These are phyloP conservation scores for Sceloporus tristichus DNA, from an alignment of 2,113 vertebrate genomes.

Conservation along the genomic window DNA sequence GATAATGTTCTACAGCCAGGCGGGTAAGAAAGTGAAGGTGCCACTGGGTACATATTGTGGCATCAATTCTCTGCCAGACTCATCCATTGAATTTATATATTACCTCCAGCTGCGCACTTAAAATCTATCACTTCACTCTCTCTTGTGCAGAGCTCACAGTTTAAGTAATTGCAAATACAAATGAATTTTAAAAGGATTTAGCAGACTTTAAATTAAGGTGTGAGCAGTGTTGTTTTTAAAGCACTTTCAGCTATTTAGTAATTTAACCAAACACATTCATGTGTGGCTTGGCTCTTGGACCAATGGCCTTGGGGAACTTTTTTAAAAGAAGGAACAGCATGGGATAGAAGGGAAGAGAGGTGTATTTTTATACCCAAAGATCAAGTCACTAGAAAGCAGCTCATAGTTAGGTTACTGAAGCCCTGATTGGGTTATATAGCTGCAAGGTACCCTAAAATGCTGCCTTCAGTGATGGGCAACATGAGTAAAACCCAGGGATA, in stretches of 20 bases:
- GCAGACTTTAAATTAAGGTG: conserved; percentile 77
- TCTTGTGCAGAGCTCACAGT: conserved; percentile 69
- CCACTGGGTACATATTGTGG: conserved; percentile 82
- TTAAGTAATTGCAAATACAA: conserved; percentile 81
- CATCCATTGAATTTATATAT: conserved; percentile 88
- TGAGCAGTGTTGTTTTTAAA: conserved; percentile 78
- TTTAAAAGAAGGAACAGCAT: conserved; percentile 50
- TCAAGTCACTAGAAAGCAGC: conserved; percentile 36
- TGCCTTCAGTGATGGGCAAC: background rate
- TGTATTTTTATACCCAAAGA: conserved; percentile 43
- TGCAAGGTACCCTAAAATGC: background rate
- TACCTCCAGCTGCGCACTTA: conserved; percentile 80
- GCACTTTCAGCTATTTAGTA: conserved; percentile 78
- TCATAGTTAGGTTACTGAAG: background rate
- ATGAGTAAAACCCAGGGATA: background rate
- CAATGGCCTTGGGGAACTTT: background rate
- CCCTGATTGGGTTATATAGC: background rate
- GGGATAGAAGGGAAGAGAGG: conserved; percentile 7
- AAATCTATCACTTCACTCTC: conserved; percentile 81
- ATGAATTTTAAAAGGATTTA: conserved; percentile 80
- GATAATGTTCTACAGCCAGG: conserved; percentile 85
- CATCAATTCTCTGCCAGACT: conserved; percentile 85
- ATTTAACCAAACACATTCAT: conserved; percentile 65
- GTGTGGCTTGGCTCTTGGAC: conserved; percentile 51
- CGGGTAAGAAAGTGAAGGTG: conserved; percentile 81